Evolutionary conservation across 2,888 invertebrate genomes (phyloP).

Genomic region (Spodoptera picta): DNA sequence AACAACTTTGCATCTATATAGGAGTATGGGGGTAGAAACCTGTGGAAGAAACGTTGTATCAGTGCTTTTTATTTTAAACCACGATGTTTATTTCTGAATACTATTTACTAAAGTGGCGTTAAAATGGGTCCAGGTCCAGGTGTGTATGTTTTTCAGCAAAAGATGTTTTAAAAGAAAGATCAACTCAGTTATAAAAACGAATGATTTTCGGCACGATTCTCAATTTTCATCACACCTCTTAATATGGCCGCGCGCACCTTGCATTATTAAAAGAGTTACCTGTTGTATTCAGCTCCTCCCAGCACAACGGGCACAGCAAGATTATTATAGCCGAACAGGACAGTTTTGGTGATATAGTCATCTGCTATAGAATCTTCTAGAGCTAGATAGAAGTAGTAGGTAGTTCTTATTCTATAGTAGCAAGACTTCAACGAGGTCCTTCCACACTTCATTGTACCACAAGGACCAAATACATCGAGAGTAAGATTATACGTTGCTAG

Average conservation of each 20-base stretch:
- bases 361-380: slow-evolving; percentile 92
- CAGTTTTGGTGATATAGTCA: slow-evolving; percentile 79
- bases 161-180: no score
- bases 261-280: slow-evolving; percentile 55
- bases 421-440: slow-evolving; percentile 70
- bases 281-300: slow-evolving; percentile 89
- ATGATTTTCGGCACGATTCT: no score
- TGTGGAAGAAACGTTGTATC: slow-evolving; percentile 44
- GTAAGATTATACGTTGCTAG: slow-evolving; percentile 75
- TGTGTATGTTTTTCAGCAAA: no score
- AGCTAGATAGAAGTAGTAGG: slow-evolving; percentile 92
- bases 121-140: no score
- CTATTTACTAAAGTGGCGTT: no score
- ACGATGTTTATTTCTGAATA: no score
- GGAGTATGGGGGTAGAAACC: slow-evolving; percentile 71
- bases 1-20: slow-evolving; percentile 66
- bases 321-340: slow-evolving; percentile 88
- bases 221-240: no score
- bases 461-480: slow-evolving; percentile 87
- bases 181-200: no score
- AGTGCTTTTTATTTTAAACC: no score
- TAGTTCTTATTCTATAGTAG: slow-evolving; percentile 78
- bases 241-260: no score
- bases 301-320: slow-evolving; percentile 91
- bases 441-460: slow-evolving; percentile 77